These are phyloP conservation scores for Eupithecia tripunctaria DNA, from an alignment of 2,888 invertebrate species.

Conservation along the genomic window DNA sequence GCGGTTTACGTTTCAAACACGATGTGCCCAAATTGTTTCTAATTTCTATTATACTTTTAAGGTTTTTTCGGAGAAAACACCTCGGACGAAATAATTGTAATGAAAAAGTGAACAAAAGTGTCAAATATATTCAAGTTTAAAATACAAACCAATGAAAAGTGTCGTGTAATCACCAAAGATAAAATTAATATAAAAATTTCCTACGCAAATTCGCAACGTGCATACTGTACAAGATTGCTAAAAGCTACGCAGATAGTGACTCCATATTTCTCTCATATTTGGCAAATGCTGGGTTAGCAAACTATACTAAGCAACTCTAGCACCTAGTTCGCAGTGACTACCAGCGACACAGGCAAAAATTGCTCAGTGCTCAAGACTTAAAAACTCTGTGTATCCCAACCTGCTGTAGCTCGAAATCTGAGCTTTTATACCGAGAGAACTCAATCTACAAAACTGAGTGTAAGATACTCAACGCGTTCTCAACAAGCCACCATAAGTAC, in stretches of 20 bases:
- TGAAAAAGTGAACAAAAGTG: not conserved
- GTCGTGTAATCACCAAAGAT: not conserved
- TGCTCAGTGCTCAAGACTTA: not conserved
- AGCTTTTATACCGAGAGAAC: not conserved
- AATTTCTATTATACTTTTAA: not conserved
- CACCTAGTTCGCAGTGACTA: not conserved
- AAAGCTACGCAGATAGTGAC: not conserved
- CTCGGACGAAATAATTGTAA: not conserved
- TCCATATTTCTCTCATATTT: not conserved
- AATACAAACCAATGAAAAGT: not conserved
- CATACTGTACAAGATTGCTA: not conserved
- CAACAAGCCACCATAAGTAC: slow-evolving; percentile 58
- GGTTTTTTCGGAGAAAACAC: slow-evolving; percentile 1
- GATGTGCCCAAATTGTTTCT: slow-evolving; percentile 40
- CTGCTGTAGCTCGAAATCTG: not conserved
- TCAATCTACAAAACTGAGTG: not conserved
- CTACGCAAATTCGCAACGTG: not conserved
- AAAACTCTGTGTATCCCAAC: not conserved
- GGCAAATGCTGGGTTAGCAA: not conserved
- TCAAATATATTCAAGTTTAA: not conserved
- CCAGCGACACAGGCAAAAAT: not conserved
- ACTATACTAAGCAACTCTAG: not conserved
- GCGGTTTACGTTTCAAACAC: slow-evolving; percentile 33
- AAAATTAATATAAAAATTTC: not conserved
- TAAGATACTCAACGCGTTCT: not conserved